phyloP scores from a whole-genome alignment of 2,113 vertebrate genomes.

The Clarias macrocephalus region DNA sequence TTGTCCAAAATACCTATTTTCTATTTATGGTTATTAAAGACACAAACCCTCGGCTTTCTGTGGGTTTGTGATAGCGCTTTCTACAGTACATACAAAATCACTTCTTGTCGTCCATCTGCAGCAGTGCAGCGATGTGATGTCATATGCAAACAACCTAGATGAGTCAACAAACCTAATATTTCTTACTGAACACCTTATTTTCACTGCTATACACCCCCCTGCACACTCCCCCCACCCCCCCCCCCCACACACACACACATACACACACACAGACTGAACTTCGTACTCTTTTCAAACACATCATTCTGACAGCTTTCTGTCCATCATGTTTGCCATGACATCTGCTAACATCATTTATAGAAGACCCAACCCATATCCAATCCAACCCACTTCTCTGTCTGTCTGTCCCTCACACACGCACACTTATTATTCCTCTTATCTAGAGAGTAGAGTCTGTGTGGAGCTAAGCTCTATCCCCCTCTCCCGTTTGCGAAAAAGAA shows the following conservation, averaged over 20 bases:
- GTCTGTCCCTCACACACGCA: not conserved
- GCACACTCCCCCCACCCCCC: no score
- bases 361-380: not conserved
- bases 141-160: not conserved
- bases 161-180: not conserved
- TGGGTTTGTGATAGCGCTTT: no score
- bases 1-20: no score
- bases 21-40: no score
- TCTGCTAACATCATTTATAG: constrained; percentile 39
- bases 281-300: not conserved
- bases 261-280: not conserved
- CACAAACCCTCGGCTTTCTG: no score
- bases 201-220: not conserved
- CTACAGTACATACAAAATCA: no score
- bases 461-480: constrained; percentile 47
- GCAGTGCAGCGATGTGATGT: no score
- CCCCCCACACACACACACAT: not conserved
- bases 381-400: constrained; percentile 5
- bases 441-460: not conserved
- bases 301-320: not conserved
- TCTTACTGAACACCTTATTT: not conserved
- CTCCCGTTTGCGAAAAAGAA: constrained; percentile 52
- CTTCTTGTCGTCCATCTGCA: no score
- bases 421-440: not conserved
- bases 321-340: constrained; percentile 5